Evolutionary conservation across 2,888 invertebrate genomes (phyloP).

Genomic region (Serripes groenlandicus): DNA sequence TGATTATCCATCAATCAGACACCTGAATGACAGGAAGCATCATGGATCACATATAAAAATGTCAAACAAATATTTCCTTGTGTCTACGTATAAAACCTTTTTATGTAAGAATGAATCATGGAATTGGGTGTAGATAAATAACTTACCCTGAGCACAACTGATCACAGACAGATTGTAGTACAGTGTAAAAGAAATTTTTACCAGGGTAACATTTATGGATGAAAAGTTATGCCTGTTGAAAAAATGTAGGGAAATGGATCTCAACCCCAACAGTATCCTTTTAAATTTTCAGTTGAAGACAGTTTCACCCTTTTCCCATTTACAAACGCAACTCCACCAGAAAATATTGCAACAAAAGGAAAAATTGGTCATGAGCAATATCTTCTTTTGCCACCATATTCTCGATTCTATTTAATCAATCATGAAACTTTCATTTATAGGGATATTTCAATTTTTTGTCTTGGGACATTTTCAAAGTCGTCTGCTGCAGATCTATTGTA

Average conservation of each 20-base stretch:
- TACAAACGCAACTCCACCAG: not conserved
- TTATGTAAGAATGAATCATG: no score
- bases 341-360: not conserved
- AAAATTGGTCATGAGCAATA: not conserved
- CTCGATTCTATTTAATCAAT: not conserved
- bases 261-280: no score
- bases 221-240: no score
- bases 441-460: not conserved
- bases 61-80: constrained; percentile 11
- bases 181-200: no score
- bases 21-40: constrained; percentile 2
- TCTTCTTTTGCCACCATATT: not conserved
- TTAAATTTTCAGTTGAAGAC: not conserved
- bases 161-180: no score
- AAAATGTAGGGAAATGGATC: no score
- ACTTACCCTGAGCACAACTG: no score
- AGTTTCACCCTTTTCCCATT: not conserved
- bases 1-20: constrained; percentile 10
- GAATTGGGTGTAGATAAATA: no score
- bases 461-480: not conserved
- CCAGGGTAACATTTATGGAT: no score
- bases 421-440: not conserved
- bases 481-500: not conserved
- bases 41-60: constrained; percentile 1
- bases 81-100: not conserved